Evolutionary conservation across 2,113 vertebrate genomes (phyloP), one percentile per base, ranked within the genome.

Genomic region (Tenebrosternarchus preto): DNA sequence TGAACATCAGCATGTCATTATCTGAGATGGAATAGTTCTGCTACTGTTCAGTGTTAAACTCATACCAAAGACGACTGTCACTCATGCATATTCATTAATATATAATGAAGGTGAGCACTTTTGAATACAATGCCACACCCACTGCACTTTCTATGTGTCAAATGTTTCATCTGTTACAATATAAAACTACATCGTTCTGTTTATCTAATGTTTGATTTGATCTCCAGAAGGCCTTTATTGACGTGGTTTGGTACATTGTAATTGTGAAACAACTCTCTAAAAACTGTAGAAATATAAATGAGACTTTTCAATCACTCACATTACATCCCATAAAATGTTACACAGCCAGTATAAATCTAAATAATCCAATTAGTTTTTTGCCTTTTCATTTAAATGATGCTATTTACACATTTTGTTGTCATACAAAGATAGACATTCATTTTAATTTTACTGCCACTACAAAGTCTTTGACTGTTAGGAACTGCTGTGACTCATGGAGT

Each of bases 321-420:
- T 50, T 76, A 24, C 64, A 76, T 60, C 69, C 36, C 25, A 60
- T 24, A 61, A 69, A 36, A 20, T 68, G 22, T n/a, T 31, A 50
- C 66, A 60, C 24, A 36, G 60, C 50, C 46, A 33, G 24, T 19
- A 80, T 57, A 31, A 84, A 67, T 55, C 55, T 66, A 83, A 87
- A 85, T 89, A 90, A 91, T 92, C 84, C 59, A 87, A 88, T 90
- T 84, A 85, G 31, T 66, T 50, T 77, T 85, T n/a, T 85, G 68
- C 67, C 76, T 88, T 87, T 87, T 72, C 60, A 70, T 88, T 33
- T 1, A 67, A 78, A 69, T 81, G 73, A 90, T 88, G 82, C 81
- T 27, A 82, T 84, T 92, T 86, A 86, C 80, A 70, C 85, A 79
- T 85, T 88, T 85, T 80, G 76, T 82, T 87, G 86, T 80, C 68